Evolutionary conservation across 1,140 invertebrate species (phyloP).

Genomic region (Trinorchestia longiramus): DNA sequence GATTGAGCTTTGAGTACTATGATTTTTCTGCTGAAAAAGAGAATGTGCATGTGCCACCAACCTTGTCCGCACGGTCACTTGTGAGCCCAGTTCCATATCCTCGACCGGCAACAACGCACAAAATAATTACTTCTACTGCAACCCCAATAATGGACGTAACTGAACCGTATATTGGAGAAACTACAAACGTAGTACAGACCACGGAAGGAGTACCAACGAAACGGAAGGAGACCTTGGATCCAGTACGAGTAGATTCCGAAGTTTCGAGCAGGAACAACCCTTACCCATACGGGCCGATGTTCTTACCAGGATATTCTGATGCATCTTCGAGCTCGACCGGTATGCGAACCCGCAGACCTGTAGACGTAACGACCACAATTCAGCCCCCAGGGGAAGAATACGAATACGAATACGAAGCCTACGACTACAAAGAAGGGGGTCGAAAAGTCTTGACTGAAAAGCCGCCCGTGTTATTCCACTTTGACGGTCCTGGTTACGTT

Average conservation of each 20-base stretch:
- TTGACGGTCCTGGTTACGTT: conserved; percentile 53
- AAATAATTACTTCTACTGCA: not conserved
- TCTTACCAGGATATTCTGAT: not conserved
- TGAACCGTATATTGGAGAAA: not conserved
- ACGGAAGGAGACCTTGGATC: not conserved
- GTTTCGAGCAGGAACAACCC: conserved; percentile 29
- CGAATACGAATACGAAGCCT: conserved; percentile 47
- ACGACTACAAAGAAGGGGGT: conserved; percentile 29
- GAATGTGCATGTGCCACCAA: not conserved
- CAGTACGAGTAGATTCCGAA: not conserved
- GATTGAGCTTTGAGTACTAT: conserved; percentile 3
- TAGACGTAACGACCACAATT: not conserved
- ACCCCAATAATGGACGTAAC: not conserved
- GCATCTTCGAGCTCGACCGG: not conserved
- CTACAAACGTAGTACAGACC: not conserved
- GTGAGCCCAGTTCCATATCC: conserved; percentile 52
- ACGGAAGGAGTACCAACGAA: not conserved
- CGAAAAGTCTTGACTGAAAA: conserved; percentile 48
- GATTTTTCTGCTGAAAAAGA: conserved; percentile 45
- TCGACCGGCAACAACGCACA: not conserved
- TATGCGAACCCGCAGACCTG: not conserved
- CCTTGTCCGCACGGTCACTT: conserved; percentile 16
- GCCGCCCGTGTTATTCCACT: conserved; percentile 56
- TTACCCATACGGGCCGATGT: conserved; percentile 56
- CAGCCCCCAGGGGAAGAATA: conserved; percentile 39